Evolutionary conservation across 2,797 vertebrate genomes (phyloP), one percentile per base, ranked within the genome.

Genomic region (Harpagifer antarcticus): DNA sequence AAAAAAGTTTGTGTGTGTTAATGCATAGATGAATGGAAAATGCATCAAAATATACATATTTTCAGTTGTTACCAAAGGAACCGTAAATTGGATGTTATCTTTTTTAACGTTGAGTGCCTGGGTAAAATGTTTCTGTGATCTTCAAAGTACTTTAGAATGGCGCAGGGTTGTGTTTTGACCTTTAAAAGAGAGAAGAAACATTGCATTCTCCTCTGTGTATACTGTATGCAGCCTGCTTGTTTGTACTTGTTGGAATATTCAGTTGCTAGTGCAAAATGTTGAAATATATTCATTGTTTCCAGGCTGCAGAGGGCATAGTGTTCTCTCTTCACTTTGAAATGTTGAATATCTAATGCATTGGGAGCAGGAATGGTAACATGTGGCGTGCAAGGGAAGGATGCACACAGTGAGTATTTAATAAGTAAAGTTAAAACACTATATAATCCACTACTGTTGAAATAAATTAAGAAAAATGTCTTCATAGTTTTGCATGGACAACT

Each of bases 341-440:
- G 74, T 89, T 92, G 69, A 89, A 82, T 88, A 88, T 86, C 77
- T 90, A 88, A 91, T 93, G 81, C 68, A 89, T 57, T 69, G 68
- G 47, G 64, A 89, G 73, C 74, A 79, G 54, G 59, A 52, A 66
- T 43, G 59, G 54, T 47, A 70, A 61, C 72, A 40, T 1, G 37
- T 52, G 19, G 68, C 61, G 61, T 23, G 42, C 23, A 59, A 69
- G 20, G 55, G 56, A 63, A 72, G 60, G 50, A 50, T 66, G 65
- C 79, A 48, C 15, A 47, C 4, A 44, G 53, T 48, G 68, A 42
- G 44, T 67, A 37, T 33, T 77, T 37, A 64, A 65, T 68, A 5
- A 62, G 20, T n/a, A 33, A 58, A 59, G 50, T 37, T 8, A 17
- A 33, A 57, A 63, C 19, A 33, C 54, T 72, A 62, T 58, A 37